These are phyloP conservation scores for Ciconia boyciana DNA, from an alignment of 2,113 vertebrate genomes.

Conservation along the genomic window DNA sequence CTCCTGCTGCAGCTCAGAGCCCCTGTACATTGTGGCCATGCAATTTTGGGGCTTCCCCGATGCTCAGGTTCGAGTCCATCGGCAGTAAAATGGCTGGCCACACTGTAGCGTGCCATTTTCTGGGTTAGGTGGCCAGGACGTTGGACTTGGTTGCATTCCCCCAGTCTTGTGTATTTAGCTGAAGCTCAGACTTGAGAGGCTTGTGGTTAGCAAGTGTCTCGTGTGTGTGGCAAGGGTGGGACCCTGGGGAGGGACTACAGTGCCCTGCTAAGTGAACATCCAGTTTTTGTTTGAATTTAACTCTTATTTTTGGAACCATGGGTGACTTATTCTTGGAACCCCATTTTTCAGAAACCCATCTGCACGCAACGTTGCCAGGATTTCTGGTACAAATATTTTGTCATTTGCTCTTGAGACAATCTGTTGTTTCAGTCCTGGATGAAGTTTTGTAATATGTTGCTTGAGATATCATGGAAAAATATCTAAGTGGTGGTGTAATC, in stretches of 20 bases:
- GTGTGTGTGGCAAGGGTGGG: background rate
- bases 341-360: slow-evolving; percentile 72
- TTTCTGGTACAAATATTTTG: slow-evolving; percentile 79
- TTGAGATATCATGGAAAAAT: slow-evolving; percentile 63
- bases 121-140: background rate
- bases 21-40: background rate
- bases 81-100: background rate
- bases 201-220: slow-evolving; percentile 44
- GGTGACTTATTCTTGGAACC: slow-evolving; percentile 77
- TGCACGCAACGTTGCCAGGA: slow-evolving; percentile 67
- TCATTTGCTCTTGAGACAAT: slow-evolving; percentile 79
- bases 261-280: slow-evolving; percentile 52
- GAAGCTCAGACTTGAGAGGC: slow-evolving; percentile 21
- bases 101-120: background rate
- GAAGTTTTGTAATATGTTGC: slow-evolving; percentile 73
- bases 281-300: slow-evolving; percentile 58
- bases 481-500: slow-evolving; percentile 58
- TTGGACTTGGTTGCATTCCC: background rate
- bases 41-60: rapidly evolving
- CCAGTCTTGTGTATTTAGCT: background rate
- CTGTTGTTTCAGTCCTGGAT: slow-evolving; percentile 77
- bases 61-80: background rate
- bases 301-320: slow-evolving; percentile 51
- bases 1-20: background rate
- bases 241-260: slow-evolving; percentile 10